Base-by-base conservation (phyloP, 1,140 invertebrate species). In the Brachionus koreanus region DNA sequence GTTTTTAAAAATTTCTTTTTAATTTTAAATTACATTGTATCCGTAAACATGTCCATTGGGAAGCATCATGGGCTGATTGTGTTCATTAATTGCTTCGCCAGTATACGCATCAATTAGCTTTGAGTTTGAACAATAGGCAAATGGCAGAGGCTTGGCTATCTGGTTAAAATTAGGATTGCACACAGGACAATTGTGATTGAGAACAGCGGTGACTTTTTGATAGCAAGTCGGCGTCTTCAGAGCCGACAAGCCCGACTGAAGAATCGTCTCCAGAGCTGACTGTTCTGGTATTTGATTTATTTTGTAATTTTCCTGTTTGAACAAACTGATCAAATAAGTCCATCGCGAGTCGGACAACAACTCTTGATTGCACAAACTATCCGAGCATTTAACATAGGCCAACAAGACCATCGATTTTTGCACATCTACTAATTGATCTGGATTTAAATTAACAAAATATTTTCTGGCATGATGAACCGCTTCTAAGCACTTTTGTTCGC, bases 1-100 rank as follows among this genome's bases (percentile, higher is more conserved):
- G n/a, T n/a, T n/a, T n/a, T n/a, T n/a, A n/a, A n/a, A n/a, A n/a
- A n/a, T n/a, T n/a, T n/a, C n/a, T n/a, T n/a, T n/a, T n/a, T n/a
- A n/a, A n/a, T n/a, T n/a, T n/a, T n/a, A n/a, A n/a, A n/a, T n/a
- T n/a, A 95, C 95, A 91, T 94, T 92, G 89, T 95, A 94, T n/a
- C 97, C 96, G 89, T 98, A 98, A 69, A 98, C 95, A 89, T 95
- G 93, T 79, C 96, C 96, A 90, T 98, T 98, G 49, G 97, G 97
- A 87, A 98, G 91, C 92, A 97, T 96, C 92, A 98, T 94, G 0
- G 97, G 97, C 84, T 93, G 94, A 89, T 99, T 98, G 88, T 98
- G 92, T 88, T 98, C 97, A 90, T 98, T 97, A 63, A 99, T 90
- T n/a, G 94, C 93, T 84, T 93, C 91, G 5, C 95, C 94, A 72